Evolutionary conservation across 2,797 vertebrate genomes (phyloP).

Genomic region (Ctenopoma multispine): DNA sequence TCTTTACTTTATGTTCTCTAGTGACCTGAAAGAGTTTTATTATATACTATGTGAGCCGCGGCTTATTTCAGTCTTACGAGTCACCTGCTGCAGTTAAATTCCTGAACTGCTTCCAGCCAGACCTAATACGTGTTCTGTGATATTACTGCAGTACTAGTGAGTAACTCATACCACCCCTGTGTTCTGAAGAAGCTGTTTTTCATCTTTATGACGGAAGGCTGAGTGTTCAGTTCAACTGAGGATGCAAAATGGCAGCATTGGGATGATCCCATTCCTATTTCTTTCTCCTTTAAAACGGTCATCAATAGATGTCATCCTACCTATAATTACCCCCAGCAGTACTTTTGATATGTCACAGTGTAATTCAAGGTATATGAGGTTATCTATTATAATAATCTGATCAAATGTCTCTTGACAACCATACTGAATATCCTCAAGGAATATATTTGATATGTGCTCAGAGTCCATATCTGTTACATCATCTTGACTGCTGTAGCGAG

Average conservation of each 20-base stretch:
- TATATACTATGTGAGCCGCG: background rate
- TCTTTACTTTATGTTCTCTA: background rate
- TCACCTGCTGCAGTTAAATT: background rate
- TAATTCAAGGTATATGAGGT: slow-evolving; percentile 56
- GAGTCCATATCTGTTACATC: slow-evolving; percentile 75
- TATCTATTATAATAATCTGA: slow-evolving; percentile 74
- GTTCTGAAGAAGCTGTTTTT: slow-evolving; percentile 7
- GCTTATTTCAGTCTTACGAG: background rate
- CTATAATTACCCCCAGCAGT: slow-evolving; percentile 45
- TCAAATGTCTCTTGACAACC: slow-evolving; percentile 60
- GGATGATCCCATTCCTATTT: slow-evolving; percentile 15
- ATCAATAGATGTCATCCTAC: slow-evolving; percentile 20
- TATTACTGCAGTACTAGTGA: background rate
- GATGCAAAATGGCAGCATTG: slow-evolving; percentile 22
- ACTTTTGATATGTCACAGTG: slow-evolving; percentile 47
- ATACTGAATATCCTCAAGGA: slow-evolving; percentile 68
- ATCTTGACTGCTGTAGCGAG: slow-evolving; percentile 73
- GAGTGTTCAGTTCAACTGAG: slow-evolving; percentile 7
- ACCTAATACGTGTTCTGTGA: background rate
- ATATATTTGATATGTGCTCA: slow-evolving; percentile 70
- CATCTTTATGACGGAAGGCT: background rate
- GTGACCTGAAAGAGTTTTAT: background rate
- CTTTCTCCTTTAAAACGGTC: slow-evolving; percentile 27
- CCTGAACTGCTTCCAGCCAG: background rate
- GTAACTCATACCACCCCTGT: background rate